Evolutionary conservation across 1,140 invertebrate genomes (phyloP), one percentile per base, ranked within the genome.

Genomic region (Macrostomum lignano): DNA sequence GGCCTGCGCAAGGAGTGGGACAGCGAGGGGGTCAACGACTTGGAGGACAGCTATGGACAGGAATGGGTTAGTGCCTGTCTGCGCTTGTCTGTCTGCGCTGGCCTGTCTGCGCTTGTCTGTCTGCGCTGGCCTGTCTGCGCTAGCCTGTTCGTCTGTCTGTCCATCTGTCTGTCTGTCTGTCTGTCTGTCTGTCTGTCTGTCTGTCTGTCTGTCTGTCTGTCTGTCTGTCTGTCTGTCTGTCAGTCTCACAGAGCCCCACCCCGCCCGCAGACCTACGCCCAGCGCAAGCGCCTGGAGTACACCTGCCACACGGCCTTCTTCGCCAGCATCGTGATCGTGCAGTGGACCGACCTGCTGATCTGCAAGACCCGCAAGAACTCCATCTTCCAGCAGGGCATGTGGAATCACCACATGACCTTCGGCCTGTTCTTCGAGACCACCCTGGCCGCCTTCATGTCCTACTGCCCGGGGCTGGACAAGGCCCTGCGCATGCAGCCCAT

Each of bases 221-320:
- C n/a, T n/a, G n/a, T n/a, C n/a, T n/a, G n/a, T n/a, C n/a, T n/a
- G n/a, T n/a, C n/a, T n/a, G n/a, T n/a, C n/a, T n/a, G n/a, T 17
- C 2, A 23, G 21, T 10, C 9, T 11, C 3, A 7, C 36, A 35
- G 31, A 1, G 17, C 17, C 20, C 14, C 29, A 14, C 38, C 31
- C 31, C 20, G 40, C 13, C 62, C 64, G 17, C 58, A 84, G 81
- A 88, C 81, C 1, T 94, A 81, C 61, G 67, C 68, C 45, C 77
- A 86, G 58, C 70, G 84, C 47, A 93, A 93, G 58, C 74, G 73
- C 34, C 62, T 93, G 42, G 84, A 93, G 58, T 86, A 74, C 61
- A 93, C 84, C 31, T 91, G 82, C 61, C 84, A 94, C 61, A 91
- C 84, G 39, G 81, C 82, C 34, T 94, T 91, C 70, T 94, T 94